Evolutionary conservation across 2,888 invertebrate species (phyloP).

Genomic region (Clistopyga incitator): DNA sequence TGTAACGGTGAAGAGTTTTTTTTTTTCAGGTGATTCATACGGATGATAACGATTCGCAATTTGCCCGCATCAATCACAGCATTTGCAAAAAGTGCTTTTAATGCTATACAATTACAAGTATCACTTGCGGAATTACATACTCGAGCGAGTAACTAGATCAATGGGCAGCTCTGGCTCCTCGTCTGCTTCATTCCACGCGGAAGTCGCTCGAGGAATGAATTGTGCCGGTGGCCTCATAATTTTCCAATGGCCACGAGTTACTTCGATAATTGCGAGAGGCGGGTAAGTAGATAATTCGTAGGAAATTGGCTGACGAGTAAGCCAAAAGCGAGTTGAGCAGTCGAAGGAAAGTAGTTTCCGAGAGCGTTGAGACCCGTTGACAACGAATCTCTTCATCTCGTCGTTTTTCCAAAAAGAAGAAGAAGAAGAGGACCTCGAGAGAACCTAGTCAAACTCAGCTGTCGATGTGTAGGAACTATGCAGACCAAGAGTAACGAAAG

Average conservation of each 20-base stretch:
- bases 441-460: constrained; percentile 37
- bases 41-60: neutral
- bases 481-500: constrained; percentile 15
- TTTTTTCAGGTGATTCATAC: constrained; percentile 1
- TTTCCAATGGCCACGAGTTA: neutral
- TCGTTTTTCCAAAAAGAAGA: neutral
- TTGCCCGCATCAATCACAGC: too few species aligned
- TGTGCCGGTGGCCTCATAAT: neutral
- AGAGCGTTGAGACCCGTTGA: neutral
- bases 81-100: neutral
- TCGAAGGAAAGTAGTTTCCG: constrained; percentile 21
- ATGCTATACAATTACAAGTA: neutral
- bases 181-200: neutral
- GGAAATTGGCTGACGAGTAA: constrained; percentile 32
- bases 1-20: neutral
- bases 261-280: constrained; percentile 9
- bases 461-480: neutral
- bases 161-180: neutral
- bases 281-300: constrained; percentile 4
- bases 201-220: neutral
- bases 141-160: neutral
- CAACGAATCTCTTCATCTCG: constrained; percentile 3
- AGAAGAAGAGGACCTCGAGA: too few species aligned
- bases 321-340: neutral
- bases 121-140: neutral